Base-by-base conservation (phyloP, 1,140 invertebrate genomes). In the Saxidomus purpurata region DNA sequence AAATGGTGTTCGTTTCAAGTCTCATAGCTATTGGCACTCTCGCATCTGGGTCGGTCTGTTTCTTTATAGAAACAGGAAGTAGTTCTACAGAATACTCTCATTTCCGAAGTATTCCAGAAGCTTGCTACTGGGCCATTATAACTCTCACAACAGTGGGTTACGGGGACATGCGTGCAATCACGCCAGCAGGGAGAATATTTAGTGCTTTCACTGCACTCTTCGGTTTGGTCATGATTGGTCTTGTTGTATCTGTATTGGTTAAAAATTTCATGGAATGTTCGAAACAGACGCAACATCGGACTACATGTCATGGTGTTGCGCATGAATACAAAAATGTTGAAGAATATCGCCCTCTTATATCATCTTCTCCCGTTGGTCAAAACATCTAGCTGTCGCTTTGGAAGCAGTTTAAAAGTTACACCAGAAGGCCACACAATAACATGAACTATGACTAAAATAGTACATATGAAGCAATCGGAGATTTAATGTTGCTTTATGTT, bases 121-220 rank as follows among this genome's bases (percentile, higher is more conserved):
- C 98, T 93, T 99, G 99, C 96, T 99, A 99, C 99, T 99, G 98
- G 99, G 94, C 94, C 0, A 71, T 95, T 9, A 93, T 95, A 96
- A 99, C 99, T 95, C 99, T 99, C 98, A 99, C 99, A 94, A 99
- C 98, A 90, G 98, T 99, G 93, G 99, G 98, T 89, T 99, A 99
- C 97, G 99, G 99, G 96, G 99, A 99, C 97, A 99, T 99, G 92
- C 93, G 91, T 43, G 95, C 95, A 1, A 90, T 69, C 8, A 94
- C 94, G 9, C 28, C 55, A 9, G 87, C 90, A 40, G 95, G 95
- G 0, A 95, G 95, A 90, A 47, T 95, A 15, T 91, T 96, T 38
- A 95, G 95, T 28, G 92, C 94, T 0, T 89, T 94, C 31, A 93
- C 99, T 97, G 99, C 98, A 97, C 98, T 99, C 97, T 99, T 98